phyloP scores from a whole-genome alignment of 2,113 vertebrate genomes.

The Terrapene triunguis region DNA sequence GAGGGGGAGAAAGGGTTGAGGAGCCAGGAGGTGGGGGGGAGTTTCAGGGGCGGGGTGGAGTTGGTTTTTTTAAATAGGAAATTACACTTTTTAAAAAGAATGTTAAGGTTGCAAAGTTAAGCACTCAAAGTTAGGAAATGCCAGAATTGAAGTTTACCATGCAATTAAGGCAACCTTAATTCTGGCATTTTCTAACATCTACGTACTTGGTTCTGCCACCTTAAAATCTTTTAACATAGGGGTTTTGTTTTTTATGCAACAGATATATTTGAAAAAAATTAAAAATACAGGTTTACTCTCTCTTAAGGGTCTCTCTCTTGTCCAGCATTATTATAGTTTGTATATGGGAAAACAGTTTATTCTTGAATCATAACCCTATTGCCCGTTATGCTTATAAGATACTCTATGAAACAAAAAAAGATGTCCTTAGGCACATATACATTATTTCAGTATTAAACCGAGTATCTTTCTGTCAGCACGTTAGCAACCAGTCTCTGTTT shows the following conservation, averaged over 20 bases:
- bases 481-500: fast-evolving
- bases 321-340: not conserved
- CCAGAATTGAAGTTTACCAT: not conserved
- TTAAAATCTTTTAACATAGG: not conserved
- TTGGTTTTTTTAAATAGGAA: not conserved
- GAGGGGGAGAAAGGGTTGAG: too few species aligned
- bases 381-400: not conserved
- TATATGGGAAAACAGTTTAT: not conserved
- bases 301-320: not conserved
- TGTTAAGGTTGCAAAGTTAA: not conserved
- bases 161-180: not conserved
- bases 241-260: not conserved
- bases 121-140: not conserved
- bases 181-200: not conserved
- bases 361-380: not conserved
- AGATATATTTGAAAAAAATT: not conserved
- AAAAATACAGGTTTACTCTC: not conserved
- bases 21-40: too few species aligned
- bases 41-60: too few species aligned
- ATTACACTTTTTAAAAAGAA: not conserved
- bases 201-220: not conserved
- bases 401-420: not conserved
- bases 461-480: not conserved
- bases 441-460: not conserved
- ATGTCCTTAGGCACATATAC: not conserved